A percentile compares a stretch with the other conserved stretches of the same genome.
phyloP scores from a whole-genome alignment of 2,888 invertebrate species.

The Rhodophaea formosa region DNA sequence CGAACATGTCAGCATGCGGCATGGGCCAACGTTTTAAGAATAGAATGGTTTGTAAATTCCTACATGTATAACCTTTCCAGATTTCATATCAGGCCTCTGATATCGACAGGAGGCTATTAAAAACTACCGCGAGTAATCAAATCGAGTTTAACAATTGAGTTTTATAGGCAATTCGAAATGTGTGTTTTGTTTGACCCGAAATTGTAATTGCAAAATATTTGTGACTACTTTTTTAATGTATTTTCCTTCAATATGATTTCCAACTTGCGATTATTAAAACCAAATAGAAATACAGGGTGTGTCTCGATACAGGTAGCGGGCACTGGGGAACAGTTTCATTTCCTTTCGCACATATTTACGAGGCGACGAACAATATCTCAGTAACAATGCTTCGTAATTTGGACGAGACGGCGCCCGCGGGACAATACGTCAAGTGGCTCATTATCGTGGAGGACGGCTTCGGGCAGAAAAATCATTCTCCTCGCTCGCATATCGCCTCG shows the following conservation, averaged over 20 bases:
- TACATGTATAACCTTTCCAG: too few species aligned
- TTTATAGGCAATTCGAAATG: background rate
- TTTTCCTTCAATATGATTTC: constrained; percentile 7
- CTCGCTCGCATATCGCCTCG: constrained; percentile 41
- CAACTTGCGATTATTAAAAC: constrained; percentile 27
- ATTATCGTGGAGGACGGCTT: constrained; percentile 71
- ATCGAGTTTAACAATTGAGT: constrained; percentile 19
- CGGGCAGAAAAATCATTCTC: constrained; percentile 63
- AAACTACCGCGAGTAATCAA: constrained; percentile 26
- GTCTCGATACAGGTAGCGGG: constrained; percentile 42
- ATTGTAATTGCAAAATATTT: background rate
- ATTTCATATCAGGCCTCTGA: constrained; percentile 36
- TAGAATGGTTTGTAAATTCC: constrained; percentile 40
- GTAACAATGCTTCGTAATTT: constrained; percentile 75
- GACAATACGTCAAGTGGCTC: constrained; percentile 75
- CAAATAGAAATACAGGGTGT: constrained; percentile 39
- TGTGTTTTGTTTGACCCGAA: too few species aligned
- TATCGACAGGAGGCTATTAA: constrained; percentile 33
- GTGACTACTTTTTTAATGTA: background rate
- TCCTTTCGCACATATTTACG: constrained; percentile 75
- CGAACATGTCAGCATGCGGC: too few species aligned
- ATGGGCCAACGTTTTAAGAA: constrained; percentile 39
- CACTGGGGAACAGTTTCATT: constrained; percentile 69
- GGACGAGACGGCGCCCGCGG: constrained; percentile 66
- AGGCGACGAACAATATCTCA: constrained; percentile 71